These are phyloP conservation scores for Brachyalestes nurse DNA, from an alignment of 2,797 vertebrate genomes.

Conservation along the genomic window DNA sequence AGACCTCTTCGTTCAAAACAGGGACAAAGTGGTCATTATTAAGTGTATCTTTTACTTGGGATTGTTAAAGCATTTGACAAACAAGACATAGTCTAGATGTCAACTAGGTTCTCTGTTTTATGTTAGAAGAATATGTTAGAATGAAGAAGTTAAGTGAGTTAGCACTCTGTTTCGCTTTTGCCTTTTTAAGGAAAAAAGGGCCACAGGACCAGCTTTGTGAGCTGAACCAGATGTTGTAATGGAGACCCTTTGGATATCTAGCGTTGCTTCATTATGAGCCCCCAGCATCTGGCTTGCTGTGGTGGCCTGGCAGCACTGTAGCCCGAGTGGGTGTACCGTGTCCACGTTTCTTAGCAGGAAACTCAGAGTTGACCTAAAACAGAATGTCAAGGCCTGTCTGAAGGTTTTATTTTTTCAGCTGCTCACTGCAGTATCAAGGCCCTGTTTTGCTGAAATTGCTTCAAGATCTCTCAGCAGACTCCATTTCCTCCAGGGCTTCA, in stretches of 20 bases:
- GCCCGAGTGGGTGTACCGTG: constrained; percentile 64
- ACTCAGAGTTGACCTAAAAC: constrained; percentile 72
- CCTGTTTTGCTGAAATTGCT: constrained; percentile 63
- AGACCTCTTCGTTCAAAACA: neutral
- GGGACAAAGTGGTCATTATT: neutral
- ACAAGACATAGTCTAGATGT: neutral
- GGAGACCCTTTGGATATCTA: constrained; percentile 31
- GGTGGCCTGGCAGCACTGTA: constrained; percentile 28
- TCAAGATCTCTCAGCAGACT: constrained; percentile 58
- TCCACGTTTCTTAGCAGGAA: constrained; percentile 69
- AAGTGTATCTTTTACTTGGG: neutral
- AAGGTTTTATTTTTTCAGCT: constrained; percentile 79
- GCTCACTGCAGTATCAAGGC: constrained; percentile 58
- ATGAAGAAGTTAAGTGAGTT: neutral
- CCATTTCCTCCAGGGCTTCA: constrained; percentile 53
- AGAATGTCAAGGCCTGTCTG: constrained; percentile 68
- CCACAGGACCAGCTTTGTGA: constrained; percentile 30
- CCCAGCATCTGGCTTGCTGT: constrained; percentile 61
- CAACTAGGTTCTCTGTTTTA: neutral
- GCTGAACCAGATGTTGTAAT: constrained; percentile 54
- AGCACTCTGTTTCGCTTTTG: constrained; percentile 23
- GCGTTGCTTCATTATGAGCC: constrained; percentile 42
- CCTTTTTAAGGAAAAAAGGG: constrained; percentile 45
- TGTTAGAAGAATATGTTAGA: neutral
- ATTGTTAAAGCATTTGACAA: neutral